A percentile compares a stretch with the other conserved stretches of the same genome.
phyloP scores from a whole-genome alignment of 2,888 invertebrate genomes.

The Hipparchia semele region DNA sequence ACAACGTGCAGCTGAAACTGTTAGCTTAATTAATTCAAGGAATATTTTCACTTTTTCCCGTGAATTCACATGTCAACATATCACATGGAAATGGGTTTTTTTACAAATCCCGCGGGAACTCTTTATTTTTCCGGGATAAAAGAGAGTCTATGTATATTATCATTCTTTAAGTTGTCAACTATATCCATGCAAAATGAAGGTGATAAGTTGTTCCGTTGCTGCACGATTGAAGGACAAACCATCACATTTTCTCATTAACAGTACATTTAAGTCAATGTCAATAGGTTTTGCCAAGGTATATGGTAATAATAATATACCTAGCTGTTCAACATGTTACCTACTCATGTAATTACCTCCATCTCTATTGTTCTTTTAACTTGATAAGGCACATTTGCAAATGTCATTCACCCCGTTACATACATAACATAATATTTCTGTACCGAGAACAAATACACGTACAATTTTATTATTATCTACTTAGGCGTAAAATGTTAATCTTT shows the following conservation, averaged over 20 bases:
- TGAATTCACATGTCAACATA: too few species aligned
- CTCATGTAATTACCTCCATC: not conserved
- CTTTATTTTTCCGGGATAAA: too few species aligned
- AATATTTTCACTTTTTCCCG: too few species aligned
- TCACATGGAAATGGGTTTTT: not conserved
- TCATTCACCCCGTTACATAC: constrained; percentile 3
- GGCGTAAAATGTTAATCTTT: constrained; percentile 5
- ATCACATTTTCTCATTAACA: too few species aligned
- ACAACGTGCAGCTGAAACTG: constrained; percentile 29
- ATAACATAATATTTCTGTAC: not conserved
- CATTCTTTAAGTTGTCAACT: too few species aligned
- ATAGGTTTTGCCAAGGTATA: too few species aligned
- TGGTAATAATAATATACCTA: not conserved
- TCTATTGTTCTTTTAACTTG: constrained; percentile 12
- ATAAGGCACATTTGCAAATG: constrained; percentile 1
- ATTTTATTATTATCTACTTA: not conserved
- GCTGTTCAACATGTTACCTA: not conserved
- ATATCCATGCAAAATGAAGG: too few species aligned
- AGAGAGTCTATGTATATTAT: too few species aligned
- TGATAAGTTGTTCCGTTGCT: too few species aligned
- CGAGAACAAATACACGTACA: not conserved
- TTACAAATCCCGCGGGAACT: too few species aligned
- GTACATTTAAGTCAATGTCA: too few species aligned
- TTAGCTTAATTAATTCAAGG: not conserved
- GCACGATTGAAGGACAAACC: too few species aligned